phyloP scores from a whole-genome alignment of 2,797 vertebrate genomes.

The Pelodytes ibericus region DNA sequence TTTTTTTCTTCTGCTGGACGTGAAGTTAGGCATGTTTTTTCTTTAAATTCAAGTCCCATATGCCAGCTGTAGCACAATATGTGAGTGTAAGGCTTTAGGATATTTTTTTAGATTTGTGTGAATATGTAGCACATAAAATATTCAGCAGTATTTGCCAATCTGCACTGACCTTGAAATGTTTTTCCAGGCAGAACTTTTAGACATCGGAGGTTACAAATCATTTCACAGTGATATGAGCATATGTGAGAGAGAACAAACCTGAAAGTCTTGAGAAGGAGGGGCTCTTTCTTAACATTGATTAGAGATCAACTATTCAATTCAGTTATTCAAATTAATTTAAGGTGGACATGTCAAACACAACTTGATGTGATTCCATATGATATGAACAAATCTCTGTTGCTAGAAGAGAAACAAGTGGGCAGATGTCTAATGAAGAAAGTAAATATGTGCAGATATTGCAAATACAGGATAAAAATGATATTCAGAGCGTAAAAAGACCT shows the following conservation, averaged over 20 bases:
- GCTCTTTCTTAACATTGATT: too few relatives aligned
- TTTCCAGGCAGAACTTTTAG: slow-evolving; percentile 26
- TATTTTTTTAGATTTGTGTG: slow-evolving; percentile 19
- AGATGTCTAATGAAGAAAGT: too few relatives aligned
- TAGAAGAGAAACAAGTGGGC: too few relatives aligned
- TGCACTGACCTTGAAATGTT: slow-evolving; percentile 40
- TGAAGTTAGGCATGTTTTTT: slow-evolving; percentile 67
- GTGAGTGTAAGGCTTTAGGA: slow-evolving; percentile 65
- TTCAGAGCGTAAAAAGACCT: too few relatives aligned
- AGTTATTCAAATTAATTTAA: too few relatives aligned
- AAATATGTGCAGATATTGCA: too few relatives aligned
- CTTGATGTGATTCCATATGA: too few relatives aligned
- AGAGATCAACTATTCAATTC: too few relatives aligned
- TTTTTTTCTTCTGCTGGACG: not conserved
- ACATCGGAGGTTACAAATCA: not conserved
- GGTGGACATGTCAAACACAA: too few relatives aligned
- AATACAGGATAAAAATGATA: too few relatives aligned
- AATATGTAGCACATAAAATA: slow-evolving; percentile 5
- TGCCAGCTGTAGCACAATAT: slow-evolving; percentile 68
- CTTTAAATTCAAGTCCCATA: slow-evolving; percentile 70
- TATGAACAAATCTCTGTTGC: too few relatives aligned
- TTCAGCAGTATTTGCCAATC: slow-evolving; percentile 22
- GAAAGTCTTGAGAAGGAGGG: not conserved
- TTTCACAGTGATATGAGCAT: not conserved
- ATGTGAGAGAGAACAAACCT: not conserved